Conservation (phyloP, 2,797 vertebrate genomes). For the Eulemur albifrons region DNA sequence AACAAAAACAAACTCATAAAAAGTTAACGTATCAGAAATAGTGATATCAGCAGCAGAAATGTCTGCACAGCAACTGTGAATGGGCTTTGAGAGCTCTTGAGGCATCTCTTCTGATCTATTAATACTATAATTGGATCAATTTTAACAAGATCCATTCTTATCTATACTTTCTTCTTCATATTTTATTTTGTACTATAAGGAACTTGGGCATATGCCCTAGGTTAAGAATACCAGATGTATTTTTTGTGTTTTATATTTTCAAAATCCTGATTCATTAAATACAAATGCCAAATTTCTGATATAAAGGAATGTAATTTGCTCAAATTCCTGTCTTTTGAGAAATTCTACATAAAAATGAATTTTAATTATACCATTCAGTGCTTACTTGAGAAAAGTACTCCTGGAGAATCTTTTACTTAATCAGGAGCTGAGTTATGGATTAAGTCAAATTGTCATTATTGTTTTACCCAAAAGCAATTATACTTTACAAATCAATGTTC, state of each 20-base stretch:
- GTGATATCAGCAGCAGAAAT: constrained; percentile 12
- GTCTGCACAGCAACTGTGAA: neutral
- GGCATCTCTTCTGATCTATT: neutral
- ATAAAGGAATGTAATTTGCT: neutral
- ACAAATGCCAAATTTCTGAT: neutral
- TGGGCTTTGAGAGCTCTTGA: neutral
- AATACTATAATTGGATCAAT: neutral
- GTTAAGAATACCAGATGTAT: neutral
- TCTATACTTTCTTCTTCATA: neutral
- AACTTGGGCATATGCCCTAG: neutral
- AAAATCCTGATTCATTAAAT: neutral
- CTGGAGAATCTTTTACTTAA: neutral
- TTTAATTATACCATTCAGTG: neutral
- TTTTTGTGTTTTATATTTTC: neutral
- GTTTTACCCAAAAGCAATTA: neutral
- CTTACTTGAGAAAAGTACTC: neutral
- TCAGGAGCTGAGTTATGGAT: neutral
- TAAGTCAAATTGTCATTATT: neutral
- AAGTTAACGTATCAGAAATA: constrained; percentile 51
- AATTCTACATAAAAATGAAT: neutral
- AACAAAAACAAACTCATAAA: constrained; percentile 58
- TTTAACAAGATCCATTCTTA: neutral
- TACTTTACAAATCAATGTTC: neutral
- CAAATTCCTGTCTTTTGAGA: constrained; percentile 12
- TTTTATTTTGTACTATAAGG: neutral